Evolutionary conservation across 1,140 invertebrate genomes (phyloP), one percentile per base, ranked within the genome.

Genomic region (Thalassaphorura encarpata): DNA sequence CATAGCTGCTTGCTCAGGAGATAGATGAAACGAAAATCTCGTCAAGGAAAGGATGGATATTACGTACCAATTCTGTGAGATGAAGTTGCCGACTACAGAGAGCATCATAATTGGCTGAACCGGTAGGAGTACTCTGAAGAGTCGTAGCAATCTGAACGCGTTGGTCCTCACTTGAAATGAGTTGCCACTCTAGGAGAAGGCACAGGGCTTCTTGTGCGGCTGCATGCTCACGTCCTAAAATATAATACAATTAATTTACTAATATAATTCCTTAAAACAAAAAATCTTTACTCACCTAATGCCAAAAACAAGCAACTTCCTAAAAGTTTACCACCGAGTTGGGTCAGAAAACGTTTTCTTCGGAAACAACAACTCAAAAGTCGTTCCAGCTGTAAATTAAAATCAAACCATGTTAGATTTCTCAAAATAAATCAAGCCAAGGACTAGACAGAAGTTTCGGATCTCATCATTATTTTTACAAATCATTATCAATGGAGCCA

Each of bases 111-210:
- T 80, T 78, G 56, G 77, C 74, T 65, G 80, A 80, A 6, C 87
- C 86, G 16, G 78, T 75, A 13, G 77, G 70, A 15, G 86, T 89
- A 29, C 80, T 84, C 67, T 88, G 84, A 31, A 89, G 74, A 1
- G 85, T 83, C n/a, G 83, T 85, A 19, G 87, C 83, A 58, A 87
- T 82, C 71, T 89, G 85, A 58, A 87, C 69, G 65, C 83, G 78
- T 31, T 82, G 77, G 62, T 85, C 80, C 60, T 82, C 77, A 51
- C 75, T 77, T 24, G 77, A 76, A 18, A 85, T 67, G 21, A 85
- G 69, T 66, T 86, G 80, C 80, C 85, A 83, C 71, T 91, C 88
- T 31, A 90, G 71, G 81, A 89, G 86, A 31, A 85, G 73, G 70
- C 85, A 87, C 24, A 90, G 74, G 3, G 81, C 80, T 68, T 87